Conservation (phyloP, 2,797 vertebrate species). For the Schizopygopsis pylzovi region DNA sequence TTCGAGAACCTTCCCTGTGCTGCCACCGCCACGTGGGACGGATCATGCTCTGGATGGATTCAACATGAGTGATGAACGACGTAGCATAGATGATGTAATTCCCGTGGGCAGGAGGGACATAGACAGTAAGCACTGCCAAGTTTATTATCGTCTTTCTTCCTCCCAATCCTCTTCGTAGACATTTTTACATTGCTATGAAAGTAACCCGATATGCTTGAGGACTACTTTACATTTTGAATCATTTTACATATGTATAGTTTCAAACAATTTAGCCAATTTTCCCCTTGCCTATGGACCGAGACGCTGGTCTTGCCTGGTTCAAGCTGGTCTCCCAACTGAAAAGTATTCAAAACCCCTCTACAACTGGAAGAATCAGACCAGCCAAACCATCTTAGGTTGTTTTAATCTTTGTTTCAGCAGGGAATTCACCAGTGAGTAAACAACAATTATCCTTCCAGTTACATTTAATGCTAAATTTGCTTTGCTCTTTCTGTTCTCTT, state of each 20-base stretch:
- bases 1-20: constrained; percentile 71
- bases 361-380: not conserved
- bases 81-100: constrained; percentile 82
- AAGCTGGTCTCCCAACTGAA: not conserved
- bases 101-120: constrained; percentile 83
- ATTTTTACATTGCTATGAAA: not conserved
- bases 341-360: not conserved
- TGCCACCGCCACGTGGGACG: constrained; percentile 68
- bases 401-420: not conserved
- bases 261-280: not conserved
- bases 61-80: constrained; percentile 77
- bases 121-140: constrained; percentile 79
- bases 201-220: not conserved
- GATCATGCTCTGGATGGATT: constrained; percentile 67
- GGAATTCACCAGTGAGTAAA: not conserved
- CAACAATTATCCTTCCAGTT: not conserved
- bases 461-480: constrained; percentile 2
- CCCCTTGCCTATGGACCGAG: not conserved
- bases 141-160: not conserved
- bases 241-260: not conserved
- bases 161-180: not conserved
- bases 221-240: not conserved
- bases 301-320: not conserved
- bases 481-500: constrained; percentile 21
- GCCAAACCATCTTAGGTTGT: not conserved